Evolutionary conservation across 2,797 vertebrate genomes (phyloP).

Genomic region (Hyperoplus immaculatus): DNA sequence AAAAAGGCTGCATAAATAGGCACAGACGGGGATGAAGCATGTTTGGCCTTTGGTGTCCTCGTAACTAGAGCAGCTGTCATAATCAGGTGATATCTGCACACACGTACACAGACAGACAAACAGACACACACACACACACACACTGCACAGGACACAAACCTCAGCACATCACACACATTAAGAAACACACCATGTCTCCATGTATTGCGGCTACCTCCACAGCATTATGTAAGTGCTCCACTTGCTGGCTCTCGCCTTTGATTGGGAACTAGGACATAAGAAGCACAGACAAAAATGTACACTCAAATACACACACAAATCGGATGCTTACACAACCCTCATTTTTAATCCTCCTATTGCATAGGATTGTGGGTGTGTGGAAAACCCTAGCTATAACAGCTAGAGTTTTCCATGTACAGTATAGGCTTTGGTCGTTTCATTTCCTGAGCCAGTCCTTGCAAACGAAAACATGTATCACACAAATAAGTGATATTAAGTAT

Average conservation of each 20-base stretch:
- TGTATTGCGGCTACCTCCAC: slow-evolving; percentile 37
- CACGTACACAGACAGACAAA: slow-evolving; percentile 14
- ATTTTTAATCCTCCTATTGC: slow-evolving; percentile 15
- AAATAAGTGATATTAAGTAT: neutral
- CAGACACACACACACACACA: too few species aligned
- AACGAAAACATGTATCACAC: neutral
- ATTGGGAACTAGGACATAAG: slow-evolving; percentile 48
- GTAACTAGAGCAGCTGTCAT: slow-evolving; percentile 57
- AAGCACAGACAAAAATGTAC: slow-evolving; percentile 18
- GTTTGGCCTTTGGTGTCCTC: slow-evolving; percentile 44
- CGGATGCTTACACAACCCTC: slow-evolving; percentile 16
- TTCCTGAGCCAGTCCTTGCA: neutral
- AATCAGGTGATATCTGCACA: slow-evolving; percentile 45
- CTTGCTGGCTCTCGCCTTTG: slow-evolving; percentile 39
- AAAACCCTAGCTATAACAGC: neutral
- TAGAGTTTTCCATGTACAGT: neutral
- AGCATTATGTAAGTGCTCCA: slow-evolving; percentile 53
- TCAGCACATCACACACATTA: slow-evolving; percentile 7
- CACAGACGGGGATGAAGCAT: slow-evolving; percentile 41
- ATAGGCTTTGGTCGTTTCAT: neutral
- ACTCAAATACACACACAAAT: slow-evolving; percentile 19
- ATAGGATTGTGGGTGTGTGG: slow-evolving; percentile 9
- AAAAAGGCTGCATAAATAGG: slow-evolving; percentile 26
- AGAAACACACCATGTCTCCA: slow-evolving; percentile 19
- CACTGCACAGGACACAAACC: neutral